A percentile compares a stretch with the other conserved stretches of the same genome.
These are phyloP conservation scores for Tromatobia lineatoria DNA, from an alignment of 2,888 invertebrate genomes.

Conservation along the genomic window DNA sequence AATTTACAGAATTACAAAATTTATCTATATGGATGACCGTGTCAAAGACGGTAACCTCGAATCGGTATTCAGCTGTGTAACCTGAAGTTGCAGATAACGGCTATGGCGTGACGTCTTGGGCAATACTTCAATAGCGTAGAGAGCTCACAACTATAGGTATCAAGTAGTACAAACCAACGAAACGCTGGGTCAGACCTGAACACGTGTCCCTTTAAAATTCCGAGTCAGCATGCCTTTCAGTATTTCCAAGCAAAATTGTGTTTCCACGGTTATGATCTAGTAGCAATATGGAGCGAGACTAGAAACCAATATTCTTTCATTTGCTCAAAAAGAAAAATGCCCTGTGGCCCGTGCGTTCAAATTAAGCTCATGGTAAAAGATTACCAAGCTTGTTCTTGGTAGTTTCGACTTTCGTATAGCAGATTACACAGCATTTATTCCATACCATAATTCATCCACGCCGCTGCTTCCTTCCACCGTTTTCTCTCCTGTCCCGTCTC, in stretches of 20 bases:
- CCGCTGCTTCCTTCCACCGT: conserved; percentile 1
- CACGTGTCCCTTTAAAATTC: neutral
- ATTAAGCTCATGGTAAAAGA: conserved; percentile 30
- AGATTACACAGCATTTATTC: conserved; percentile 53
- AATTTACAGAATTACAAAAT: too few relatives aligned
- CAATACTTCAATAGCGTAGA: too few relatives aligned
- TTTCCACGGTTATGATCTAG: neutral
- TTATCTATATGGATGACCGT: too few relatives aligned
- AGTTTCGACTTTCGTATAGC: neutral
- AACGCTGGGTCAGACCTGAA: conserved; percentile 1
- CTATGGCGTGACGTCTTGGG: too few relatives aligned
- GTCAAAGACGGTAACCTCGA: too few relatives aligned
- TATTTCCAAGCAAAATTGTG: neutral
- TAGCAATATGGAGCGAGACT: neutral
- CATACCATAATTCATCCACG: conserved; percentile 42
- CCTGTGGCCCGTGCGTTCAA: neutral
- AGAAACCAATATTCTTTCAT: conserved; percentile 51
- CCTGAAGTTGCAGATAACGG: too few relatives aligned
- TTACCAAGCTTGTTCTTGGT: neutral
- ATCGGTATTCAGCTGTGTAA: too few relatives aligned
- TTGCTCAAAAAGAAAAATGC: conserved; percentile 21
- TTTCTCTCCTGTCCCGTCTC: conserved; percentile 1
- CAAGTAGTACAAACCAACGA: conserved; percentile 1
- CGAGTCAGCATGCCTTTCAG: neutral
- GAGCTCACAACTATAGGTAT: neutral